These are phyloP conservation scores for Brachyalestes nurse DNA, from an alignment of 2,797 vertebrate genomes.

Conservation along the genomic window DNA sequence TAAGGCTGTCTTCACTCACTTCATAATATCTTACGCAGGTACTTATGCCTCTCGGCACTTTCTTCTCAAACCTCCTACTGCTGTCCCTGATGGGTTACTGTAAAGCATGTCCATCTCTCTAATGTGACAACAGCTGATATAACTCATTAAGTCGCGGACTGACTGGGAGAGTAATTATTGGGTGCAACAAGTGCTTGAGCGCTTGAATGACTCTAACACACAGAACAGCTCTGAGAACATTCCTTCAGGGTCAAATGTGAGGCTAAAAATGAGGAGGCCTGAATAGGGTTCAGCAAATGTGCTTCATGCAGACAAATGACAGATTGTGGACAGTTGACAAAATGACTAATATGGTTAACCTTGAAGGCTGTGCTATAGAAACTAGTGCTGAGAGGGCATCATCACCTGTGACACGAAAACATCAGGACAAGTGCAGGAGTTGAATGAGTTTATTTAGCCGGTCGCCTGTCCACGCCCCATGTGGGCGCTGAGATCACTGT, in stretches of 20 bases:
- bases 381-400: slow-evolving; percentile 12
- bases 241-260: slow-evolving; percentile 57
- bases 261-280: slow-evolving; percentile 30
- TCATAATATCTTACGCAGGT: slow-evolving; percentile 43
- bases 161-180: slow-evolving; percentile 22
- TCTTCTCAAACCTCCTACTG: slow-evolving; percentile 19
- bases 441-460: slow-evolving; percentile 20
- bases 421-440: slow-evolving; percentile 30
- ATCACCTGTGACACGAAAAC: slow-evolving; percentile 41
- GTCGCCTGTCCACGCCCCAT: slow-evolving; percentile 25
- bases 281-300: slow-evolving; percentile 32
- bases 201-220: slow-evolving; percentile 30
- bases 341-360: slow-evolving; percentile 36
- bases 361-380: slow-evolving; percentile 30
- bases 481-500: background rate
- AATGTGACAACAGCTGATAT: slow-evolving; percentile 28
- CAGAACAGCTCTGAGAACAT: slow-evolving; percentile 50
- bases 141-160: background rate
- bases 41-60: slow-evolving; percentile 43
- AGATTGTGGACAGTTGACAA: slow-evolving; percentile 38
- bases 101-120: slow-evolving; percentile 8
- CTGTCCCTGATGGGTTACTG: background rate
- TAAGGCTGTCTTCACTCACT: slow-evolving; percentile 40
- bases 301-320: slow-evolving; percentile 44
- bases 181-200: slow-evolving; percentile 26